Base-by-base conservation (phyloP, 2,113 vertebrate species). In the Cisticola juncidis region DNA sequence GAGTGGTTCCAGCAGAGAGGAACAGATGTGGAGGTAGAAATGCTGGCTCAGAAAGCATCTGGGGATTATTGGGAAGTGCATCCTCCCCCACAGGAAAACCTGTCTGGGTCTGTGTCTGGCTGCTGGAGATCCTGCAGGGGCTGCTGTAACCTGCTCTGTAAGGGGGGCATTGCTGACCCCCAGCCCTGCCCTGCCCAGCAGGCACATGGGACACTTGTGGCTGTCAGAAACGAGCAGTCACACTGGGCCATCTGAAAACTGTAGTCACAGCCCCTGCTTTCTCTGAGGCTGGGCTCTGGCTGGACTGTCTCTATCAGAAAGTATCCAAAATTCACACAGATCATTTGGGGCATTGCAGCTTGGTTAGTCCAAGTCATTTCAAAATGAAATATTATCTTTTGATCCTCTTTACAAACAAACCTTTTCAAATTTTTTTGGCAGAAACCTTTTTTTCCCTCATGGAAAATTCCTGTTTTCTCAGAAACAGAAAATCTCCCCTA, bases 401-500 rank as follows among this genome's bases (percentile, higher is more conserved):
- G 3, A 69, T 89, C 40, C 14, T 77, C 62, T 83, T 80, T 40
- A 38, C 36, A 91, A 93, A 93, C 69, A 64, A 91, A 80, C 23
- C 11, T 72, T 88, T 65, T 50, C 2, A 51, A 28, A 3, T 2
- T 21, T 40, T n/a, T 92, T 84, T 88, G n/a, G 62, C 90, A 86
- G 60, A 84, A 87, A 25, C 36, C 16, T 42, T 42, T 62, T 28
- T 12, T 26, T 3, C 28, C 23, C 26, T 54, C 33, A 47, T 85
- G 81, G 81, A 95, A 94, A 88, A 90, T 64, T 88, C 66, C 44
- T 40, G 0, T 90, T 94, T 90, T 90, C 78, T 71, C 65, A 87
- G 60, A 81, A 93, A 95, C n/a, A 71, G 78, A 88, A 86, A 56
- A 56, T 85, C 29, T 85, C 40, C 24, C 54, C 58, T 68, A 9